Evolutionary conservation across 2,113 vertebrate genomes (phyloP).

Genomic region (Hemichromis elongatus): DNA sequence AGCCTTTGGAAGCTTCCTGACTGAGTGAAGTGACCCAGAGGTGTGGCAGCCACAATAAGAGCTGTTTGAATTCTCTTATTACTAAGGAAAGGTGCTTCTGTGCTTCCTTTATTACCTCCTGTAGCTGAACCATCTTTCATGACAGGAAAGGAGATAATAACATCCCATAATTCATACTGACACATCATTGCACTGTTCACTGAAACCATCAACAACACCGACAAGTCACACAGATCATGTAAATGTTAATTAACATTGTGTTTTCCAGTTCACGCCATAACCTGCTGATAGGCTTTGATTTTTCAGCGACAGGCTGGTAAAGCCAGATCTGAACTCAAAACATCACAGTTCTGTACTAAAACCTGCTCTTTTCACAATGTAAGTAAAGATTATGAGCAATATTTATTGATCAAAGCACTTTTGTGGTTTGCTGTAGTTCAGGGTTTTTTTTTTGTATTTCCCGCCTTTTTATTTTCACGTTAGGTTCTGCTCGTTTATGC

Average conservation of each 20-base stretch:
- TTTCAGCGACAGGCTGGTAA: background rate
- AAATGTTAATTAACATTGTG: background rate
- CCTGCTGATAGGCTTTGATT: background rate
- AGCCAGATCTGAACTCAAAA: background rate
- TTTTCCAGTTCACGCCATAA: background rate
- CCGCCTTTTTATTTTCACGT: background rate
- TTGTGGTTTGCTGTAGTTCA: background rate
- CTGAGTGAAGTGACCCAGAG: background rate
- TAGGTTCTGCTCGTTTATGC: background rate
- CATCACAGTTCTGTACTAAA: background rate
- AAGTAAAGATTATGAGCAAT: background rate
- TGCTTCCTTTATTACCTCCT: background rate
- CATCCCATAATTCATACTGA: background rate
- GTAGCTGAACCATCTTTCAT: background rate
- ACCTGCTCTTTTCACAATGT: background rate
- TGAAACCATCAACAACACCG: background rate
- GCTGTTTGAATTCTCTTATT: background rate
- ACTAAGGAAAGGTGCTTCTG: background rate
- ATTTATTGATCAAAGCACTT: background rate
- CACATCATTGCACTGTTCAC: background rate
- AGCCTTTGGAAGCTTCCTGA: background rate
- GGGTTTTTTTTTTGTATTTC: background rate
- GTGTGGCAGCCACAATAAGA: background rate
- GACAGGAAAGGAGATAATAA: background rate
- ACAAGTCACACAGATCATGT: background rate